Conservation (phyloP, 1,140 invertebrate species). For the Drosophila athabasca region DNA sequence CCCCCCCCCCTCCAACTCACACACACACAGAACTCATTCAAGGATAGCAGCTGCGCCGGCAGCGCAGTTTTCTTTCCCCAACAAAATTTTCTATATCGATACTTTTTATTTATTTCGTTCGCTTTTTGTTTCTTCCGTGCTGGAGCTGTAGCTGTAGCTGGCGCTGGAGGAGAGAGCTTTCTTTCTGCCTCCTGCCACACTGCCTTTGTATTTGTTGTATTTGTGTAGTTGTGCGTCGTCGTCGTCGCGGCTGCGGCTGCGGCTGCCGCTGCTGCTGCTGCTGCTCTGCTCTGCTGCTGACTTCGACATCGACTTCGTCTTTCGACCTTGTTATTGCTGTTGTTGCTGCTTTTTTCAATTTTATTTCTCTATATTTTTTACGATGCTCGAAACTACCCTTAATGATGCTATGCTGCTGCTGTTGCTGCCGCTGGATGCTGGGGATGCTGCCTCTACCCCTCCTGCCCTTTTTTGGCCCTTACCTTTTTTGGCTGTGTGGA, state of each 20-base stretch:
- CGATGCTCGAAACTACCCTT: slow-evolving; percentile 78
- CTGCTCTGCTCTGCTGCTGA: slow-evolving; percentile 9
- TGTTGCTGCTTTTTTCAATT: slow-evolving; percentile 65
- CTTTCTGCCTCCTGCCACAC: background rate
- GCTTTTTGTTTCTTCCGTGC: slow-evolving; percentile 46
- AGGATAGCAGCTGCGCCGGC: slow-evolving; percentile 42
- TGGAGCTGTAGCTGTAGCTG: background rate
- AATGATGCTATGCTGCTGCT: slow-evolving; percentile 71
- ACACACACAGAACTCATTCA: slow-evolving; percentile 27
- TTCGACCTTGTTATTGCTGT: slow-evolving; percentile 52
- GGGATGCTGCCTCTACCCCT: slow-evolving; percentile 7
- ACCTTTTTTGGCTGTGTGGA: slow-evolving; percentile 10
- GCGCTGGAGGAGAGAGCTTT: slow-evolving; percentile 2
- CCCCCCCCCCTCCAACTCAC: background rate
- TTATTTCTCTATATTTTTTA: slow-evolving; percentile 81
- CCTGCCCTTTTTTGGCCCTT: background rate
- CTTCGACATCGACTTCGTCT: slow-evolving; percentile 41
- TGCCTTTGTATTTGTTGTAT: slow-evolving; percentile 35
- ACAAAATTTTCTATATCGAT: slow-evolving; percentile 64
- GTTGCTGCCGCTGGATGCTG: slow-evolving; percentile 13
- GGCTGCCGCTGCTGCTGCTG: background rate
- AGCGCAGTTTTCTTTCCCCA: slow-evolving; percentile 52
- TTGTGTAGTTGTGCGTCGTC: slow-evolving; percentile 43
- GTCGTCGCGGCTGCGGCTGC: slow-evolving; percentile 4
- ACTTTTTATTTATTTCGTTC: slow-evolving; percentile 65